Evolutionary conservation across 2,797 vertebrate genomes (phyloP).

Genomic region (Chaenodraco wilsoni): DNA sequence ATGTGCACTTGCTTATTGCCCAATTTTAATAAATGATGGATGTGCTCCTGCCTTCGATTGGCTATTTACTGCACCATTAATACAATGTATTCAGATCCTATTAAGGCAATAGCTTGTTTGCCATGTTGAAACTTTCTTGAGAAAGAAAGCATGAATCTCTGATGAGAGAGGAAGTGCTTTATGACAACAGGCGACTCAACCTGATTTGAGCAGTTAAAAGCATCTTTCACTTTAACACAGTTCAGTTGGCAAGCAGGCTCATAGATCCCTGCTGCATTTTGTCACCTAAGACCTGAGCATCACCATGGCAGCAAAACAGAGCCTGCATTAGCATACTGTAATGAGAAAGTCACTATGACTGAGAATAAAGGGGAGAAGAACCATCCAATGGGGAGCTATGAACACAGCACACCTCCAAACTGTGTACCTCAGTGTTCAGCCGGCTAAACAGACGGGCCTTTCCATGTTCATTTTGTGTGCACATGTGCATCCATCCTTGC

Average conservation of each 20-base stretch:
- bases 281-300: slow-evolving; percentile 42
- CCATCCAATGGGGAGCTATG: slow-evolving; percentile 10
- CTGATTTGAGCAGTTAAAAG: slow-evolving; percentile 41
- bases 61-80: slow-evolving; percentile 55
- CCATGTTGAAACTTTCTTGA: neutral
- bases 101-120: slow-evolving; percentile 24
- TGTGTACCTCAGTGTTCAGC: slow-evolving; percentile 11
- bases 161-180: neutral
- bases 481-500: slow-evolving; percentile 48
- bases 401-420: slow-evolving; percentile 27
- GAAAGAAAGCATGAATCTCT: neutral
- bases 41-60: slow-evolving; percentile 26
- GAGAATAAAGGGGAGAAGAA: slow-evolving; percentile 24
- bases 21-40: slow-evolving; percentile 52
- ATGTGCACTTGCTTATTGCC: slow-evolving; percentile 26
- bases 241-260: slow-evolving; percentile 19
- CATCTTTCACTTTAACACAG: slow-evolving; percentile 20
- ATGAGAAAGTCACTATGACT: slow-evolving; percentile 55
- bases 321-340: slow-evolving; percentile 34
- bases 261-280: slow-evolving; percentile 28
- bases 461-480: slow-evolving; percentile 43
- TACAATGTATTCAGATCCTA: slow-evolving; percentile 31
- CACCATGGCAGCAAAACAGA: slow-evolving; percentile 43
- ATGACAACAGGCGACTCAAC: slow-evolving; percentile 6
- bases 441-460: slow-evolving; percentile 4